Percentiles rank a stretch among this genome's conserved stretches.
Evolutionary conservation across 2,113 vertebrate genomes (phyloP).

Genomic region (Tor tambroides): DNA sequence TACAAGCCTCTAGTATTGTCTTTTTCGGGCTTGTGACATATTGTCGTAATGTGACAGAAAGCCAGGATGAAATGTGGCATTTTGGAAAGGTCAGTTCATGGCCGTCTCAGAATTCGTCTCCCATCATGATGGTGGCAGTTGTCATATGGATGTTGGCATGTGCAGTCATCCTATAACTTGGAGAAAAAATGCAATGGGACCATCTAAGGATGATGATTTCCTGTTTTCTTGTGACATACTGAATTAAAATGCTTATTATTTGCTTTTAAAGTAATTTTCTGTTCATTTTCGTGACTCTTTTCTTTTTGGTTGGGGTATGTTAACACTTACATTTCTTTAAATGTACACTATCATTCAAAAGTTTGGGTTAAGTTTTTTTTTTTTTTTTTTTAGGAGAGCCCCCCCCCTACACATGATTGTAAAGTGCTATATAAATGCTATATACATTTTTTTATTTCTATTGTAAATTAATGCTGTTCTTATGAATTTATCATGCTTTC

Average conservation of each 20-base stretch:
- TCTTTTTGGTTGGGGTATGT: background rate
- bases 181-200: background rate
- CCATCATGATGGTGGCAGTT: constrained; percentile 75
- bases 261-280: background rate
- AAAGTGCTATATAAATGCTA: too few relatives aligned
- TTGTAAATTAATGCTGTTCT: background rate
- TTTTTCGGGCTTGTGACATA: constrained; percentile 74
- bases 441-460: too few relatives aligned
- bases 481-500: background rate
- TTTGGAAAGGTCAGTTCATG: constrained; percentile 78
- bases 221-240: background rate
- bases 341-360: too few relatives aligned
- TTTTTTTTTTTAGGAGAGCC: too few relatives aligned
- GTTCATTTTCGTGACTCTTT: background rate
- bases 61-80: constrained; percentile 78
- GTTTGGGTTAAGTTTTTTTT: too few relatives aligned
- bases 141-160: constrained; percentile 76
- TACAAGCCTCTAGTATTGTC: constrained; percentile 60
- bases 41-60: constrained; percentile 75
- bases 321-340: background rate
- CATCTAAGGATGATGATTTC: background rate
- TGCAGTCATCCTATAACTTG: constrained; percentile 66
- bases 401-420: too few relatives aligned
- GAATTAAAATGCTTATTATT: background rate
- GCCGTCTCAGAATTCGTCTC: constrained; percentile 71